Evolutionary conservation across 2,113 vertebrate genomes (phyloP), one percentile per base, ranked within the genome.

Genomic region (Datnioides undecimradiatus): DNA sequence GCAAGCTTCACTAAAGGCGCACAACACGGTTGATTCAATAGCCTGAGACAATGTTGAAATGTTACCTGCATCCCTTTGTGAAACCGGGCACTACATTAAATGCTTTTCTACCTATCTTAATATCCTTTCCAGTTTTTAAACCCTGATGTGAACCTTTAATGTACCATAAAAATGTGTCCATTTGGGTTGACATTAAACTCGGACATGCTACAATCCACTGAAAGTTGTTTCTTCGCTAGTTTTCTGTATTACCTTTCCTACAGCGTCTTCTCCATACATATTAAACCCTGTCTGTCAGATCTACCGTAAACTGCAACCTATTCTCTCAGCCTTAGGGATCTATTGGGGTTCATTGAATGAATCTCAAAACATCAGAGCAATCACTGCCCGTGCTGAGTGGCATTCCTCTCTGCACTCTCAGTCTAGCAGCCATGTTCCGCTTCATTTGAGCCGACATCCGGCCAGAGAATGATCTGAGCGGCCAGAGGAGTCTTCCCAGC

Each of bases 391-490:
- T 59, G 63, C 76, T 82, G 85, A 91, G 76, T 77, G 80, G 87
- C 88, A 88, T 83, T 77, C 84, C 83, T 84, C 81, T 88, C 83
- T 49, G 21, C 82, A 36, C 78, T 78, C 66, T 70, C 78, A 57
- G 71, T 82, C 83, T 40, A 68, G 64, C 77, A 79, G 85, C 87
- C 90, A 71, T 65, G 88, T 92, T 93, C 87, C 71, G 87, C 90
- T 92, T 91, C 90, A 91, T 93, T 94, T 93, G 86, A 89, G 87
- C 54, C 72, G 31, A 92, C 91, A 92, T 92, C 88, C 90, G 80
- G 86, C 86, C 73, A 25, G 74, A 88, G 90, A 91, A 89, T 80
- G 81, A 86, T 87, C 76, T 51, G 71, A 68, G 73, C 63, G 48
- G 81, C 85, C 78, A 71, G 80, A 86, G 71, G 83, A 90, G 84